Base-by-base conservation (phyloP, 2,888 invertebrate species). In the Colletes collaris region DNA sequence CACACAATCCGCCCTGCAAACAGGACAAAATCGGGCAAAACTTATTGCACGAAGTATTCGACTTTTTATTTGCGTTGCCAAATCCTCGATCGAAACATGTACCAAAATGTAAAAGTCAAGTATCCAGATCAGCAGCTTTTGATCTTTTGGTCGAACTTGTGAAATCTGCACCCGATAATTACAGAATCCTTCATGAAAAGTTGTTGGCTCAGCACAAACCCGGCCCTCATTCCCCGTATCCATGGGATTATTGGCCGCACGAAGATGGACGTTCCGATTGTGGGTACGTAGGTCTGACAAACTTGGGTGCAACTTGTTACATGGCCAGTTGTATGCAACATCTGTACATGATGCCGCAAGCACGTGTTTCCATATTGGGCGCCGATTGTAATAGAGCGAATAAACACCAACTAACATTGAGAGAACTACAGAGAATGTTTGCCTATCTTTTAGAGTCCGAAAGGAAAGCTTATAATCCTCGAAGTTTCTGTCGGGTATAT, bases 291-390 rank as follows among this genome's bases (percentile, higher is more conserved):
- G 99, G 99, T 0, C 94, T 99, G 4, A 98, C 98, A 0, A 99
- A 99, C 93, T 94, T 99, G 16, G 99, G 99, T 40, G 99, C 99
- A 40, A 99, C 99, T 0, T 99, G 99, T 92, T 99, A 99, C 93
- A 98, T 99, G 98, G 99, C 99, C 10, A 98, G 98, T 3, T 98
- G 98, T 90, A 97, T 99, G 96, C 99, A 99, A 93, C 99, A 99
- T 93, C 94, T 99, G 82, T 99, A 98, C 93, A 99, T 99, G 98
- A 98, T 99, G 96, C 98, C 98, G 5, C 97, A 97, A 90, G 98
- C 98, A 0, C 94, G 98, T 66, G 96, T 96, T 63, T 97, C 98
- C 0, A 96, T 99, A 86, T 93, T 99, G 71, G 95, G 95, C 6
- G 96, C 97, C 0, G 97, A 97, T 85, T 96, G 96, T 72, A 95